phyloP scores from a whole-genome alignment of 2,888 invertebrate genomes.

The Dermolepida albohirtum region DNA sequence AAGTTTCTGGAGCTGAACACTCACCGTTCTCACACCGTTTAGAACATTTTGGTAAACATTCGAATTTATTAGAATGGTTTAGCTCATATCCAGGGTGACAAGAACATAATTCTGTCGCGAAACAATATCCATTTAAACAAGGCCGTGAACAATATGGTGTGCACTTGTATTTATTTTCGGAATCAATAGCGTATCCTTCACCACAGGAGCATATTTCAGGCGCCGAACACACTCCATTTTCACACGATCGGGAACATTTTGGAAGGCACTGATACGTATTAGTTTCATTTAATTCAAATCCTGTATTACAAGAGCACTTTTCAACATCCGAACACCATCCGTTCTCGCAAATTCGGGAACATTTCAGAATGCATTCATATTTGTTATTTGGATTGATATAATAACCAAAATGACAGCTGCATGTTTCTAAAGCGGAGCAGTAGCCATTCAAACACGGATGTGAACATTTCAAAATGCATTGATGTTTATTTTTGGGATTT shows the following conservation, averaged over 20 bases:
- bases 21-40: constrained; percentile 50
- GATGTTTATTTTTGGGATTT: not conserved
- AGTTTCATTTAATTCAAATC: constrained; percentile 45
- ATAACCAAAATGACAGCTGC: constrained; percentile 44
- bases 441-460: constrained; percentile 64
- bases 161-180: constrained; percentile 48
- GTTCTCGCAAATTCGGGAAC: constrained; percentile 52
- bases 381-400: constrained; percentile 43
- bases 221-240: constrained; percentile 52
- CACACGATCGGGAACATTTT: constrained; percentile 47
- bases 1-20: constrained; percentile 50
- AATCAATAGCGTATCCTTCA: constrained; percentile 20
- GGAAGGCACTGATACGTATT: constrained; percentile 40
- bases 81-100: constrained; percentile 55
- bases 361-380: constrained; percentile 49
- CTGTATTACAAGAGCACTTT: constrained; percentile 51
- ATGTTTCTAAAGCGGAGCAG: constrained; percentile 52
- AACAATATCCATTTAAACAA: constrained; percentile 64
- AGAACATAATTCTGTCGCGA: constrained; percentile 61
- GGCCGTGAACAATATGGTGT: constrained; percentile 59
- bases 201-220: constrained; percentile 54
- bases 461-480: constrained; percentile 65
- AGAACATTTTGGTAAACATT: constrained; percentile 49
- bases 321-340: constrained; percentile 55
- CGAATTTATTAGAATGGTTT: constrained; percentile 43